These are phyloP conservation scores for Tipula helvola DNA, from an alignment of 2,888 invertebrate species.

Conservation along the genomic window DNA sequence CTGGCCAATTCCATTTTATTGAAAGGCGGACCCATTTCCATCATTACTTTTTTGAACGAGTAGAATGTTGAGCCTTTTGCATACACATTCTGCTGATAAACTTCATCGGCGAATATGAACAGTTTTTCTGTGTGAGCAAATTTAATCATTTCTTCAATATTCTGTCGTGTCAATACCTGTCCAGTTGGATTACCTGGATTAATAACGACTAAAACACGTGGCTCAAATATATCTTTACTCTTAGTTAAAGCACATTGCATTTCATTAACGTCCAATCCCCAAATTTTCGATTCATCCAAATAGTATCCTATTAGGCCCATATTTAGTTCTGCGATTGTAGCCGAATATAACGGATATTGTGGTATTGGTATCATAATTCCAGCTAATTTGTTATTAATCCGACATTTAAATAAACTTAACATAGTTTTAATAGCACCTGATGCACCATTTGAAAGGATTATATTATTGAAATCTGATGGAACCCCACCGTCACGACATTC, in stretches of 20 bases:
- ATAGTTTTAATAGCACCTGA: conserved; percentile 88
- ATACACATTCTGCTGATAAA: conserved; percentile 95
- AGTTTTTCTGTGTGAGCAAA: conserved; percentile 81
- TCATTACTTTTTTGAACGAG: conserved; percentile 90
- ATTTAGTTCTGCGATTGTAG: conserved; percentile 84
- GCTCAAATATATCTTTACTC: conserved; percentile 46
- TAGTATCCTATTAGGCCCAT: conserved; percentile 79
- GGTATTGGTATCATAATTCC: conserved; percentile 97
- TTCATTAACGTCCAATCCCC: conserved; percentile 72
- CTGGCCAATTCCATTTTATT: conserved; percentile 76
- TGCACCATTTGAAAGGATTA: conserved; percentile 80
- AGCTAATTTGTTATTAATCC: conserved; percentile 25
- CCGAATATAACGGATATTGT: conserved; percentile 97
- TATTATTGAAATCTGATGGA: conserved; percentile 59
- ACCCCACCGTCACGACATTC: conserved; percentile 58
- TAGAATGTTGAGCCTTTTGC: conserved; percentile 74
- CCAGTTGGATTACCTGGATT: conserved; percentile 99
- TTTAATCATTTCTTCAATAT: conserved; percentile 82
- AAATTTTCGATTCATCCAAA: conserved; percentile 75
- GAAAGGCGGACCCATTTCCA: conserved; percentile 86
- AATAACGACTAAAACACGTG: conserved; percentile 83
- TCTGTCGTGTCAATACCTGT: conserved; percentile 74
- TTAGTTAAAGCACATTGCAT: conserved; percentile 62
- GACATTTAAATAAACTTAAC: conserved; percentile 30
- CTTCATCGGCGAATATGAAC: conserved; percentile 86